A percentile compares a stretch with the other conserved stretches of the same genome.
Evolutionary conservation across 1,140 invertebrate genomes (phyloP).

Genomic region (Drosophila kikkawai): DNA sequence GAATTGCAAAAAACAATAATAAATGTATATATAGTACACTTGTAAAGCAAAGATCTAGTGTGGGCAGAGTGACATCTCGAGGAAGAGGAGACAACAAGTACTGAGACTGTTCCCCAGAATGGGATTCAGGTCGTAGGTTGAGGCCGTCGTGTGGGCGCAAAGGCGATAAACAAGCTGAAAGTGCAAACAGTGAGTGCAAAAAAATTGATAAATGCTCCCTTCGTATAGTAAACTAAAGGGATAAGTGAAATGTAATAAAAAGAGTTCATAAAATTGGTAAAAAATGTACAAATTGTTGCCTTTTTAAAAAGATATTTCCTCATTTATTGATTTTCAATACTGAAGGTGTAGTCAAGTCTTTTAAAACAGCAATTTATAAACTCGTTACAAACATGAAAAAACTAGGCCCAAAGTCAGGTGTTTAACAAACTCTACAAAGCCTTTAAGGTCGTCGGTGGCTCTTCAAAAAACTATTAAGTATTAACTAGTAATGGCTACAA

Average conservation of each 20-base stretch:
- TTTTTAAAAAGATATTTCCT: background rate
- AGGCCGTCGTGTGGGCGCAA: conserved; percentile 38
- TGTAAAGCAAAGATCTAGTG: conserved; percentile 15
- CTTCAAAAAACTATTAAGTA: conserved; percentile 8
- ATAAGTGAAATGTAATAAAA: conserved; percentile 3
- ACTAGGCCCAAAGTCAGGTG: background rate
- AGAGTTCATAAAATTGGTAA: background rate
- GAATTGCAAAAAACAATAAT: conserved; percentile 39
- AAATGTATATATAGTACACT: background rate
- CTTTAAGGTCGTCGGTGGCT: conserved; percentile 5
- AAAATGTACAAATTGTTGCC: background rate
- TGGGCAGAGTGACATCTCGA: conserved; percentile 19
- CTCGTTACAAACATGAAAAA: background rate
- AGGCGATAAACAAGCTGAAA: conserved; percentile 34
- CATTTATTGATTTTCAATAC: background rate
- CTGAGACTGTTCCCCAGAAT: conserved; percentile 23
- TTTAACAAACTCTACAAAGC: background rate
- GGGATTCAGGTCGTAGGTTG: conserved; percentile 39
- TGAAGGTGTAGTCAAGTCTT: no score
- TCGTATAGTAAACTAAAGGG: conserved; percentile 8
- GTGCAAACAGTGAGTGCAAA: conserved; percentile 34
- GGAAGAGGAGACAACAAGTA: conserved; percentile 18
- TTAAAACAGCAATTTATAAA: background rate
- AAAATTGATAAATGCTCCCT: conserved; percentile 22
- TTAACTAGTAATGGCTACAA: background rate